Base-by-base conservation (phyloP, 2,113 vertebrate species). In the Dissostichus mawsoni region DNA sequence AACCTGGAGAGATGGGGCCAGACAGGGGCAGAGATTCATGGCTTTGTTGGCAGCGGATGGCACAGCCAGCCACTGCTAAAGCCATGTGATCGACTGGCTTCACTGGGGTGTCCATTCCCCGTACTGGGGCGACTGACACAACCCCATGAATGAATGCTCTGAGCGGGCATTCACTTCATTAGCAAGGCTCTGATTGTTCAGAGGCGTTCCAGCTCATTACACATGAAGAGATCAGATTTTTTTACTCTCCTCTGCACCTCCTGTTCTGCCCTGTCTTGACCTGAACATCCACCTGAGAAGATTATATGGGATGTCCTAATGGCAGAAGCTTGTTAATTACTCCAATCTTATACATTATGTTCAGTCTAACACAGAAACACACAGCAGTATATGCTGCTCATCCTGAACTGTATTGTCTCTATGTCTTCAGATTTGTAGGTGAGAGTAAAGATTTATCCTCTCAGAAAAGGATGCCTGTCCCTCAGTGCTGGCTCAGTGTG, bases 11-110 rank as follows among this genome's bases (percentile, higher is more conserved):
- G 66, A 73, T 41, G 14, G 62, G 11, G 74, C 36, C 33, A 56
- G 59, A 71, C 53, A 72, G 57, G 64, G 78, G 51, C 58, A 52
- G 72, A 84, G 69, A 84, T 90, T 20, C 75, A 57, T 73, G 70
- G 75, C 84, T 78, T 87, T 88, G 88, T 86, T 89, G 84, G 81
- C 82, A 68, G 91, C 55, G 92, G 87, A 20, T 93, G 93, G 92
- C 86, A 94, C 92, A 56, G 93, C 87, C 86, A 90, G 80, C 71
- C 85, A 70, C 93, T 58, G 55, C 74, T 36, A 76, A 78, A 80
- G 63, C 85, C 92, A 91, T 66, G 88, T 89, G 91, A 92, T 76
- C 2, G 8, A 80, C 88, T 88, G 78, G 74, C 53, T 85, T 78
- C 83, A 75, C 72, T 86, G 76, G 70, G 66, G 68, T 78, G 76